phyloP scores from a whole-genome alignment of 2,797 vertebrate species.

The Pangasius djambal region DNA sequence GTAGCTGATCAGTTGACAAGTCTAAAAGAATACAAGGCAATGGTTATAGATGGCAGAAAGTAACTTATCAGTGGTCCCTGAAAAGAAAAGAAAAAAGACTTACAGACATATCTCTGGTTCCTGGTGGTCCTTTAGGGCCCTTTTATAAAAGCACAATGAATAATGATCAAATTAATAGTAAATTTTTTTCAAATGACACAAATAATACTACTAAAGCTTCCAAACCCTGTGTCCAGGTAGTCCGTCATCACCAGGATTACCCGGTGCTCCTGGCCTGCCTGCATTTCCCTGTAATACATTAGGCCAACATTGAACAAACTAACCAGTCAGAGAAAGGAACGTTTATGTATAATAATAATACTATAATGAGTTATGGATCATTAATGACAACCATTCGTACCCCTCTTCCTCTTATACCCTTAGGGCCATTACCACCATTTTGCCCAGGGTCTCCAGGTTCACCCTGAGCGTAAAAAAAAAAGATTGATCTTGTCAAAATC shows the following conservation, averaged over 20 bases:
- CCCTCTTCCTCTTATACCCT: slow-evolving; percentile 80
- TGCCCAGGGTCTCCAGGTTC: slow-evolving; percentile 75
- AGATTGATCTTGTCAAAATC: neutral
- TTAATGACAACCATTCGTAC: slow-evolving; percentile 68
- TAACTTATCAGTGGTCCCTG: slow-evolving; percentile 56
- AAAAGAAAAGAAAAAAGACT: slow-evolving; percentile 65
- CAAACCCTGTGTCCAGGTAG: slow-evolving; percentile 70
- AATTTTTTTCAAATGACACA: neutral
- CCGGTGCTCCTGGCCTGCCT: slow-evolving; percentile 61
- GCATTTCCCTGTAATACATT: slow-evolving; percentile 69
- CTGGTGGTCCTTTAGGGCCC: slow-evolving; percentile 79
- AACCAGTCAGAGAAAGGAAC: neutral
- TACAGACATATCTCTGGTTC: slow-evolving; percentile 72
- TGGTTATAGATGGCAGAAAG: neutral
- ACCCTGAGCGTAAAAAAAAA: slow-evolving; percentile 72
- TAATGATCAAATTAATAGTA: neutral
- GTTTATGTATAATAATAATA: neutral
- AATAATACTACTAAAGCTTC: neutral
- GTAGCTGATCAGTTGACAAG: slow-evolving; percentile 84
- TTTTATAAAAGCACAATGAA: slow-evolving; percentile 59
- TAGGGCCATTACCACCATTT: slow-evolving; percentile 76
- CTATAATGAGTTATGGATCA: neutral
- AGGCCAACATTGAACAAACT: slow-evolving; percentile 3
- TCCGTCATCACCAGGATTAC: slow-evolving; percentile 64
- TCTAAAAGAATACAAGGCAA: slow-evolving; percentile 66